Base-by-base conservation (phyloP, 2,113 vertebrate species). In the Aphyosemion australe region DNA sequence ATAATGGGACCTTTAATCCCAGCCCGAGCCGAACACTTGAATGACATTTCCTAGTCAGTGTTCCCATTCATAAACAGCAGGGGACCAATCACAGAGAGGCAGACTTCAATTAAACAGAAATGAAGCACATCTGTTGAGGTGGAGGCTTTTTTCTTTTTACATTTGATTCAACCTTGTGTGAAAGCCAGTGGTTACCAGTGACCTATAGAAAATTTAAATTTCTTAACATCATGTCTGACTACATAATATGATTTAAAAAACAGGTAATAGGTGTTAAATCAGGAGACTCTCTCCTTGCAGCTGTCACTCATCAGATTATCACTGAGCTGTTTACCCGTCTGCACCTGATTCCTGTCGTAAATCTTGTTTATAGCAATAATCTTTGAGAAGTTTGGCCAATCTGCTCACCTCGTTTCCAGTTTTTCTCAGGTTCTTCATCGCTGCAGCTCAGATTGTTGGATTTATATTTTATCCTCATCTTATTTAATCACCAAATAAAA, bases 1-100 rank as follows among this genome's bases (percentile, higher is more conserved):
- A 77, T 82, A 82, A 88, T 86, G 82, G 78, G 71, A 69, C 78
- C 82, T 84, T 88, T 87, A 87, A 83, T 86, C 82, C 72, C 75
- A 84, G 80, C 53, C 63, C 50, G 62, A 85, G 80, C 65, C 66
- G 70, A 74, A 86, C 86, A 75, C 83, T 70, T 78, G 79, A 86
- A 87, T 87, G 78, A 75, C 87, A 85, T 85, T 84, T 90, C 82
- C 55, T 82, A 71, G 82, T 34, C 65, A 62, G 77, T 49, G 69
- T 67, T 88, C 82, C 69, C 82, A 76, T 83, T 84, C 85, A 83
- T 62, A 69, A 78, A 74, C 84, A 80, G 86, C 63, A 6, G 85
- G 86, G 66, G 71, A 82, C 84, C 86, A 85, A 88, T 90, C 86
- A 81, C 80, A 66, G 72, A 1, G 37, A 72, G 76, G 60, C 70